Conservation (phyloP, 1,140 invertebrate genomes). For the Grapholita molesta region DNA sequence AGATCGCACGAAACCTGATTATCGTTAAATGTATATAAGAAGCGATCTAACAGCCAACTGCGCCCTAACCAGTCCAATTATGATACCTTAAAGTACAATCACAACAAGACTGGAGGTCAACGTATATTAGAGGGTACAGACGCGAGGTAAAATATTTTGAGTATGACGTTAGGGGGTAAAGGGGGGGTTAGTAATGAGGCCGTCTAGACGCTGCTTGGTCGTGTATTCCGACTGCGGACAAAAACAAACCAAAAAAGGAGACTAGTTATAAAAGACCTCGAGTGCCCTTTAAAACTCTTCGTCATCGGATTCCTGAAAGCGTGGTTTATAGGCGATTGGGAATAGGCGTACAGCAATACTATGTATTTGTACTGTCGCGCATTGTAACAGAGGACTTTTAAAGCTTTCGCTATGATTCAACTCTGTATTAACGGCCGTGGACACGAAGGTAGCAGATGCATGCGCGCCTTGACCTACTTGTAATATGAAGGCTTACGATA, state of each 20-base stretch:
- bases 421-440: not conserved
- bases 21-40: not conserved
- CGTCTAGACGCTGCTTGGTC: slow-evolving; percentile 57
- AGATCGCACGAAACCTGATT: not conserved
- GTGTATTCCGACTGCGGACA: not conserved
- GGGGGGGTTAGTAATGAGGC: slow-evolving; percentile 51
- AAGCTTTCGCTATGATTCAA: not conserved
- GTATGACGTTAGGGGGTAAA: slow-evolving; percentile 19
- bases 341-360: slow-evolving; percentile 36
- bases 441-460: not conserved
- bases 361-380: slow-evolving; percentile 47
- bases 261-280: not conserved
- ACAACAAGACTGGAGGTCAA: not conserved
- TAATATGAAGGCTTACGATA: not conserved
- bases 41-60: not conserved
- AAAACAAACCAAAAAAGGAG: too few species aligned
- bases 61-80: not conserved
- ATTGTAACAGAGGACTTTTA: slow-evolving; percentile 26
- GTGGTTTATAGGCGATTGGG: not conserved
- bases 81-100: not conserved
- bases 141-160: not conserved
- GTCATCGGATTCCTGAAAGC: not conserved
- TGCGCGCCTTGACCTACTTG: not conserved
- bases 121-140: not conserved
- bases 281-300: not conserved